Conservation (phyloP, 2,888 invertebrate species). For the Osedax frankpressi region DNA sequence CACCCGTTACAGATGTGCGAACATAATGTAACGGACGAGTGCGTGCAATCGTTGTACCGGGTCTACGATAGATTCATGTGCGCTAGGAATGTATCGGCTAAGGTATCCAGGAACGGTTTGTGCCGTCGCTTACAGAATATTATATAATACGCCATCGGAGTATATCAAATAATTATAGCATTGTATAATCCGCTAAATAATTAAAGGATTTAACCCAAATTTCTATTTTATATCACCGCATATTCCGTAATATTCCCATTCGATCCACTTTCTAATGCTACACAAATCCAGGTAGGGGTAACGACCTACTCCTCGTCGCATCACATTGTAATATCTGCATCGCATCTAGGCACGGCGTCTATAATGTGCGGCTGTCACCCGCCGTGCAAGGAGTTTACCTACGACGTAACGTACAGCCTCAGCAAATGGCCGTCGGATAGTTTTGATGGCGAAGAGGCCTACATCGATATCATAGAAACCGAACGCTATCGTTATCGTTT, state of each 20-base stretch:
- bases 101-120: conserved; percentile 19
- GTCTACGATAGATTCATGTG: conserved; percentile 23
- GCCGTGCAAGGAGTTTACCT: conserved; percentile 24
- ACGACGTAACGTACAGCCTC: conserved; percentile 27
- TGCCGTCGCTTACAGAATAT: too few species aligned
- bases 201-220: too few species aligned
- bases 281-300: too few species aligned
- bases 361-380: conserved; percentile 24
- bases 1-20: conserved; percentile 5
- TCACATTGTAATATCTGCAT: too few species aligned
- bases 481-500: conserved; percentile 25
- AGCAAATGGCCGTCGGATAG: conserved; percentile 27
- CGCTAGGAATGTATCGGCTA: conserved; percentile 15
- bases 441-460: conserved; percentile 28
- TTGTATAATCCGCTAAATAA: too few species aligned
- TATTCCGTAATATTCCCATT: too few species aligned
- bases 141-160: too few species aligned
- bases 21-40: conserved; percentile 14
- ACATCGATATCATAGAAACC: conserved; percentile 25
- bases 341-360: conserved; percentile 13
- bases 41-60: conserved; percentile 13
- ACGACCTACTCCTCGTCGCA: too few species aligned
- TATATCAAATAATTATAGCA: too few species aligned
- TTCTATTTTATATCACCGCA: too few species aligned
- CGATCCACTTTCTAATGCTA: too few species aligned